These are phyloP conservation scores for Phaethon lepturus DNA, from an alignment of 2,113 vertebrate genomes.

Conservation along the genomic window DNA sequence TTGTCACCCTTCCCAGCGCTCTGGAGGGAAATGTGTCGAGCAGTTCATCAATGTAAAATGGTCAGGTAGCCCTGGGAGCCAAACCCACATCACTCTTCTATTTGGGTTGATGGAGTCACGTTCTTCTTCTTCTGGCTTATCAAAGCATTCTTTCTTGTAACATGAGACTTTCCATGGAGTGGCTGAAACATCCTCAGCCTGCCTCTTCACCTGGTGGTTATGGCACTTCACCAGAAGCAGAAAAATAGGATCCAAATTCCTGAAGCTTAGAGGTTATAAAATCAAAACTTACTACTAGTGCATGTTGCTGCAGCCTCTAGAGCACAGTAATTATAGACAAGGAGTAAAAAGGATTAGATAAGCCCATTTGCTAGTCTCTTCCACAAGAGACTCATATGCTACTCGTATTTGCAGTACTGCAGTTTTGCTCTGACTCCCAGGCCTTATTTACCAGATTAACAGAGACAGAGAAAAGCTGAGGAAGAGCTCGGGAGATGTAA, in stretches of 20 bases:
- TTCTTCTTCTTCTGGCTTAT: neutral
- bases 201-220: neutral
- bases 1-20: neutral
- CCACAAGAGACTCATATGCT: neutral
- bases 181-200: neutral
- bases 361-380: neutral
- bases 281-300: neutral
- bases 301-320: neutral
- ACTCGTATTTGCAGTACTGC: neutral
- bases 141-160: neutral
- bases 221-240: neutral
- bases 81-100: rapidly evolving
- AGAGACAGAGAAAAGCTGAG: neutral
- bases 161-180: neutral
- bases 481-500: neutral
- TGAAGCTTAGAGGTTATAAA: neutral
- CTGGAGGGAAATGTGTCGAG: neutral
- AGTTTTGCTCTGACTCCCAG: neutral
- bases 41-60: neutral
- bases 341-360: neutral
- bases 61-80: neutral
- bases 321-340: neutral
- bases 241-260: neutral
- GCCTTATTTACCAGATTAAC: neutral
- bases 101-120: neutral